phyloP scores from a whole-genome alignment of 92 coral and sea anemone species.

The Chrysogorgia sp. region DNA sequence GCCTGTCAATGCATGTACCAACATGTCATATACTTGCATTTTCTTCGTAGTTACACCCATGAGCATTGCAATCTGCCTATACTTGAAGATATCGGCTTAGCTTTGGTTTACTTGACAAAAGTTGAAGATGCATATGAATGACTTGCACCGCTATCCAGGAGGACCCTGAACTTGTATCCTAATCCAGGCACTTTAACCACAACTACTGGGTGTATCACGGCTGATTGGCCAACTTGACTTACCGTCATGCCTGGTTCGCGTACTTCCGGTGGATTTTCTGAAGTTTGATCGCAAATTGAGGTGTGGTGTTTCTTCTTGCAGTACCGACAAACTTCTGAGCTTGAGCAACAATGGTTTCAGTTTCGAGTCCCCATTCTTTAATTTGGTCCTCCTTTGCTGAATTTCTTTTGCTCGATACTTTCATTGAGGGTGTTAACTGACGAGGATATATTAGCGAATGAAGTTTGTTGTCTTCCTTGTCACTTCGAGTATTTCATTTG shows the following conservation, averaged over 20 bases:
- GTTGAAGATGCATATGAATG: constrained; percentile 72
- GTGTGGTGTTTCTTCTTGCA: constrained; percentile 8
- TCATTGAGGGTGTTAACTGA: constrained; percentile 14
- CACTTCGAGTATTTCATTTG: background rate
- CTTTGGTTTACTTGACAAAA: constrained; percentile 56
- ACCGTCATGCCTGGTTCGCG: constrained; percentile 64
- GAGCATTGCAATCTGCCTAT: constrained; percentile 68
- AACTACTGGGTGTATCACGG: constrained; percentile 63
- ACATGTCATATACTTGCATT: constrained; percentile 65
- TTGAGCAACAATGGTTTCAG: constrained; percentile 12
- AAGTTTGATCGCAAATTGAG: background rate
- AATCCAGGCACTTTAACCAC: constrained; percentile 45
- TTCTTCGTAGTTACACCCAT: constrained; percentile 62
- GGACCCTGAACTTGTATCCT: constrained; percentile 57
- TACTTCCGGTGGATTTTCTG: constrained; percentile 16
- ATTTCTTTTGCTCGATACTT: constrained; percentile 38
- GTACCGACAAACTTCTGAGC: constrained; percentile 39
- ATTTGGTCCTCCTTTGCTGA: constrained; percentile 46
- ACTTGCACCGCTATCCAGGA: constrained; percentile 74
- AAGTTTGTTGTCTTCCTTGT: constrained; percentile 15
- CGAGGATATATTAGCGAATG: constrained; percentile 2
- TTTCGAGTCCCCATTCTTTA: constrained; percentile 48
- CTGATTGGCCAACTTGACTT: constrained; percentile 47
- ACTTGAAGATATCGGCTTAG: constrained; percentile 51
- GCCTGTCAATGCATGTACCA: constrained; percentile 43